Percentiles rank a stretch among this genome's conserved stretches.
Conservation (phyloP, 2,797 vertebrate genomes). For the Champsocephalus gunnari region DNA sequence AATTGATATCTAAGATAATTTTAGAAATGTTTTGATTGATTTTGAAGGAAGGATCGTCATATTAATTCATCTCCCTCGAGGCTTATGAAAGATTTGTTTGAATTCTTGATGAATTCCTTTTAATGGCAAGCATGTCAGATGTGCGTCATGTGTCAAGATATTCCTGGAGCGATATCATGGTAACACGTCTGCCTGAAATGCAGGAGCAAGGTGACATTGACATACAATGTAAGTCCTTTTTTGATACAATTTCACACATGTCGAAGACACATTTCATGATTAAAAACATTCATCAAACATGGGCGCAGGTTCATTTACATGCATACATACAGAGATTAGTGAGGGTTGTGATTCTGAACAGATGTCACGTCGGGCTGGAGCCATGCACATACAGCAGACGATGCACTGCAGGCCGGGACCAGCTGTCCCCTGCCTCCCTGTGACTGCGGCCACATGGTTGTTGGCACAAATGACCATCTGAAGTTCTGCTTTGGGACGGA, state of each 20-base stretch:
- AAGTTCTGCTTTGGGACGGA: constrained; percentile 1
- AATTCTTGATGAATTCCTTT: constrained; percentile 35
- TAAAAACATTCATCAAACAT: constrained; percentile 29
- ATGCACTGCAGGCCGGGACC: constrained; percentile 21
- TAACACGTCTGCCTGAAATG: constrained; percentile 1
- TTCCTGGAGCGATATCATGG: not conserved
- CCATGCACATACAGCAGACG: not conserved
- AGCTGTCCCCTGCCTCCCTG: constrained; percentile 35
- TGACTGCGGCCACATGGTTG: constrained; percentile 19
- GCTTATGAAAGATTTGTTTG: constrained; percentile 46
- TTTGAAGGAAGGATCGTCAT: constrained; percentile 46
- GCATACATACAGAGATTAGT: constrained; percentile 22
- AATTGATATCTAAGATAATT: constrained; percentile 61
- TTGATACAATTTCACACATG: constrained; percentile 10
- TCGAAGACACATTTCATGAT: constrained; percentile 1
- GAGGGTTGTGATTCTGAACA: constrained; percentile 18
- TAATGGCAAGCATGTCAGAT: constrained; percentile 27
- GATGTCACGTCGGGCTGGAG: constrained; percentile 26
- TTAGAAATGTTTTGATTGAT: constrained; percentile 69
- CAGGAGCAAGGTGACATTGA: not conserved
- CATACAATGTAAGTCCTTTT: not conserved
- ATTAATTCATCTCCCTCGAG: constrained; percentile 52
- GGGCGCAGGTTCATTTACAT: not conserved
- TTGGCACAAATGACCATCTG: constrained; percentile 34
- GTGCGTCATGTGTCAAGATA: not conserved